These are phyloP conservation scores for Ectemnius continuus DNA, from an alignment of 2,888 invertebrate species.

Conservation along the genomic window DNA sequence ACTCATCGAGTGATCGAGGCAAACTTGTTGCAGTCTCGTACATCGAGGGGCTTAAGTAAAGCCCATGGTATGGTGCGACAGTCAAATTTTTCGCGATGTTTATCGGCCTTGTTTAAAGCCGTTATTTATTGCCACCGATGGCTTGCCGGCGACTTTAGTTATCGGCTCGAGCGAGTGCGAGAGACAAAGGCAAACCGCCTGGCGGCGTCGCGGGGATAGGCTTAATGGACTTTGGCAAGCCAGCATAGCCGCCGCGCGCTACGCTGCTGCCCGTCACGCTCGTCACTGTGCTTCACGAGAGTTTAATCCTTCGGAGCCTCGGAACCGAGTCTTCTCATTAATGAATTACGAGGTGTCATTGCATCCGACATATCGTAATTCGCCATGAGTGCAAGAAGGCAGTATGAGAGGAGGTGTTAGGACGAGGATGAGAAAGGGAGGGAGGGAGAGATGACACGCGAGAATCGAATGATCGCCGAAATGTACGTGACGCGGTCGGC, in stretches of 20 bases:
- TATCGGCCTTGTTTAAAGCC: slow-evolving; percentile 31
- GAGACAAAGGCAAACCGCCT: slow-evolving; percentile 50
- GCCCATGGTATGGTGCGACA: not conserved
- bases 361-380: slow-evolving; percentile 28
- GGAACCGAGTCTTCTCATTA: slow-evolving; percentile 52
- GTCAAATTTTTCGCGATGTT: slow-evolving; percentile 3
- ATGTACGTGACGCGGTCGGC: too few relatives aligned
- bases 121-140: slow-evolving; percentile 39
- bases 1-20: too few relatives aligned
- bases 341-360: slow-evolving; percentile 52
- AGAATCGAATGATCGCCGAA: too few relatives aligned
- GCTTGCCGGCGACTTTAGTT: slow-evolving; percentile 34
- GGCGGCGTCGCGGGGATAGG: slow-evolving; percentile 43
- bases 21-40: too few relatives aligned
- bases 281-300: not conserved
- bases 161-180: slow-evolving; percentile 25
- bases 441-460: too few relatives aligned
- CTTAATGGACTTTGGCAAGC: slow-evolving; percentile 55
- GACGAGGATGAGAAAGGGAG: too few relatives aligned
- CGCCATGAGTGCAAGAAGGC: not conserved
- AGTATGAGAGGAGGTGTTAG: too few relatives aligned
- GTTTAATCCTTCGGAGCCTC: slow-evolving; percentile 20
- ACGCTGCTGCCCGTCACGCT: too few relatives aligned
- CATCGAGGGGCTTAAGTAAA: not conserved
- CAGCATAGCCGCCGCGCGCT: not conserved